These are phyloP conservation scores for Teleopsis dalmanni DNA, from an alignment of 1,140 invertebrate species.

Conservation along the genomic window DNA sequence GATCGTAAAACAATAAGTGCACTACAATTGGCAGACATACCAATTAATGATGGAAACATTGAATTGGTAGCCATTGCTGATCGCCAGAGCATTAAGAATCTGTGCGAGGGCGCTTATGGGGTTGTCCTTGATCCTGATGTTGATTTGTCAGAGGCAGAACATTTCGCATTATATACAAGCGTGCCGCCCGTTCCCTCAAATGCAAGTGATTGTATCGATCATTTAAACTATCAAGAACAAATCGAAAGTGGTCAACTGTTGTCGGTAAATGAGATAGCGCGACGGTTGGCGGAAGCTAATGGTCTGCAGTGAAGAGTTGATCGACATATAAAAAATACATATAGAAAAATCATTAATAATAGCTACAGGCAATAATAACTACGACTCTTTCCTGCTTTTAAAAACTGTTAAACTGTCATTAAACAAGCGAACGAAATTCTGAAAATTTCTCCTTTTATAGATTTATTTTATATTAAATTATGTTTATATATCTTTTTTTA, in stretches of 20 bases:
- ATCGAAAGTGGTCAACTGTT: constrained; percentile 58
- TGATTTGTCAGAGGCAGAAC: constrained; percentile 73
- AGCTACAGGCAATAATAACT: neutral
- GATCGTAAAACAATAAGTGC: constrained; percentile 42
- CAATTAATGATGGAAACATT: constrained; percentile 41
- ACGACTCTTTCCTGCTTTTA: too few species aligned
- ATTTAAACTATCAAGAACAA: constrained; percentile 63
- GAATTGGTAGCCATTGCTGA: constrained; percentile 42
- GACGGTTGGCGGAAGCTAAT: constrained; percentile 33
- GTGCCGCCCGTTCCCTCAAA: constrained; percentile 70
- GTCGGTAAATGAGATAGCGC: constrained; percentile 35
- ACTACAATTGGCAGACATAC: constrained; percentile 39
- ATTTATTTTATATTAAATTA: too few species aligned
- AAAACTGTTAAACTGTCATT: too few species aligned
- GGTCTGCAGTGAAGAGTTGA: too few species aligned
- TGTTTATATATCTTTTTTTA: too few species aligned
- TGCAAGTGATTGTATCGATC: constrained; percentile 55
- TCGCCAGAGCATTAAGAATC: constrained; percentile 37
- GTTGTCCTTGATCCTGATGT: constrained; percentile 43
- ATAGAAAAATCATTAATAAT: neutral
- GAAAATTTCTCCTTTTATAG: too few species aligned
- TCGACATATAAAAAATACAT: too few species aligned
- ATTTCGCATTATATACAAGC: constrained; percentile 76
- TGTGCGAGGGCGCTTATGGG: constrained; percentile 39
- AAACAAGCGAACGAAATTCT: too few species aligned